These are phyloP conservation scores for Hypselothyrea guttata DNA, from an alignment of 2,888 invertebrate species.

Conservation along the genomic window DNA sequence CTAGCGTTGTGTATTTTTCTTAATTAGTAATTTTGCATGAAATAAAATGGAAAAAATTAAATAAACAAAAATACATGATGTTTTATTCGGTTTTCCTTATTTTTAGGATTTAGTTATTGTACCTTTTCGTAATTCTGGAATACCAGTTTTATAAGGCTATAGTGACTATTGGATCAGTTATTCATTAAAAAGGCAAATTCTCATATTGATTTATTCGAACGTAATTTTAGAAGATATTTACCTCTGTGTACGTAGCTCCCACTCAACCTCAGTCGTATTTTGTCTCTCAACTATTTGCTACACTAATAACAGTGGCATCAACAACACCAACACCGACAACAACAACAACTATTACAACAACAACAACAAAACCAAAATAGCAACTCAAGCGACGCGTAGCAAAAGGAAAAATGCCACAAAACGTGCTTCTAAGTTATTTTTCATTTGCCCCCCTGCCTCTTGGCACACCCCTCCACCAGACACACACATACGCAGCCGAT, in stretches of 20 bases:
- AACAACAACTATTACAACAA: conserved; percentile 13
- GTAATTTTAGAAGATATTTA: too few relatives aligned
- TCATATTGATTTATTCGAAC: too few relatives aligned
- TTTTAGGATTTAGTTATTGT: too few relatives aligned
- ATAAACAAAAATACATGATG: not conserved
- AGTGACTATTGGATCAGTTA: too few relatives aligned
- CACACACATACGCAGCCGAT: not conserved
- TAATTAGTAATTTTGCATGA: too few relatives aligned
- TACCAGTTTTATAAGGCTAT: too few relatives aligned
- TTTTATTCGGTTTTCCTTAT: too few relatives aligned
- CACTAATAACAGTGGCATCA: conserved; percentile 41
- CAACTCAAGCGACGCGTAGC: conserved; percentile 26
- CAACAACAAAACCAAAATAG: conserved; percentile 8
- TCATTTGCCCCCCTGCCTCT: conserved; percentile 67
- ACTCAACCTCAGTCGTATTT: conserved; percentile 10
- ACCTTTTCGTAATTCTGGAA: too few relatives aligned
- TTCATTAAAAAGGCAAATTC: too few relatives aligned
- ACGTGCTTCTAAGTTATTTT: conserved; percentile 78
- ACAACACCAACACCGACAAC: conserved; percentile 24
- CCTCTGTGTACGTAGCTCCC: too few relatives aligned
- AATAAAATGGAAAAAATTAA: too few relatives aligned
- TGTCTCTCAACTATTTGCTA: conserved; percentile 38
- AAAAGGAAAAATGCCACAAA: conserved; percentile 66
- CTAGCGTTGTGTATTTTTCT: too few relatives aligned
- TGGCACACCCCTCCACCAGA: not conserved